A percentile compares a stretch with the other conserved stretches of the same genome.
Evolutionary conservation across 2,113 vertebrate species (phyloP).

Genomic region (Grantiella picta): DNA sequence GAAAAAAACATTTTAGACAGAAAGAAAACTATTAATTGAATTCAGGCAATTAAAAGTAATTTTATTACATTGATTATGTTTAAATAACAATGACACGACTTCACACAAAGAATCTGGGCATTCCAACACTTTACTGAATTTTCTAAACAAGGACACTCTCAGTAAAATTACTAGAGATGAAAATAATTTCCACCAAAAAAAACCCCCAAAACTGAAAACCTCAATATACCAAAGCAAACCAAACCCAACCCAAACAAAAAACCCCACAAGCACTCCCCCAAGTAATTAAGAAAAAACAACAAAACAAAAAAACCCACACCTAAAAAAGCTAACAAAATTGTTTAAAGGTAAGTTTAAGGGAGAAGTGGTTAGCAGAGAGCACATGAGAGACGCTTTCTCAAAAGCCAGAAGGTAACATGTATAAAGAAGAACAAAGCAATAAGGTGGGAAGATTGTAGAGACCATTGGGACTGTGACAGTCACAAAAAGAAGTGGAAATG

Average conservation of each 20-base stretch:
- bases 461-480: neutral
- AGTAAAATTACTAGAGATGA: neutral
- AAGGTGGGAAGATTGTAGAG: neutral
- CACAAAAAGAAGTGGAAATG: neutral
- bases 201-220: too few species aligned
- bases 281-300: neutral
- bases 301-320: neutral
- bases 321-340: neutral
- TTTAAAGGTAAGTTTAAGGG: neutral
- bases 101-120: neutral
- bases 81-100: neutral
- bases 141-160: fast-evolving
- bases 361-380: neutral
- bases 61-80: neutral
- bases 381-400: neutral
- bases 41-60: neutral
- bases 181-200: neutral
- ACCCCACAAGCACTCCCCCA: neutral
- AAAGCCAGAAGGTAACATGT: neutral
- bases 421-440: neutral
- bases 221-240: neutral
- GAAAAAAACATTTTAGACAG: neutral
- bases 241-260: too few species aligned
- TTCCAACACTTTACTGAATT: neutral
- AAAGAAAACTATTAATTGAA: neutral